Percentiles rank a stretch among this genome's conserved stretches.
phyloP scores from a whole-genome alignment of 2,888 invertebrate species.

The Phyto melanocephala region DNA sequence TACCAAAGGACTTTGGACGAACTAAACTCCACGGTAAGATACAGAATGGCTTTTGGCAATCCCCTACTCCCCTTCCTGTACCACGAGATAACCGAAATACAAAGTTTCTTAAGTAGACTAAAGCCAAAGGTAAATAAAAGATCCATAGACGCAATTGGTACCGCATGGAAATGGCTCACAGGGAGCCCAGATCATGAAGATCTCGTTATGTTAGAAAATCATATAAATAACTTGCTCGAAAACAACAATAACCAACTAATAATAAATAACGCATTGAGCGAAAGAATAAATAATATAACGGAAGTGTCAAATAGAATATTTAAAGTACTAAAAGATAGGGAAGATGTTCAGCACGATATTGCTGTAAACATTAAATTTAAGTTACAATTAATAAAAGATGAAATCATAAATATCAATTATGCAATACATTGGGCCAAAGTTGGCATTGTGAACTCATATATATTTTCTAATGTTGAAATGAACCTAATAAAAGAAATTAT shows the following conservation, averaged over 20 bases:
- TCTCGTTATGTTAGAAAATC: constrained; percentile 26
- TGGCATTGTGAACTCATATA: constrained; percentile 44
- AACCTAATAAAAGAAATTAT: constrained; percentile 45
- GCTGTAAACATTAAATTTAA: constrained; percentile 50
- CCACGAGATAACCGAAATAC: too few relatives aligned
- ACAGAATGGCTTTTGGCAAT: too few relatives aligned
- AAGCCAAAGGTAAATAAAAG: neutral
- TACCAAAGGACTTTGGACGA: neutral
- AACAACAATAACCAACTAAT: constrained; percentile 36
- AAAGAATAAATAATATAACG: constrained; percentile 36
- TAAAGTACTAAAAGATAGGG: constrained; percentile 21
- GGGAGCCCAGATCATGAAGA: constrained; percentile 38
- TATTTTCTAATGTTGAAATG: constrained; percentile 59
- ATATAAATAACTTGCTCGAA: constrained; percentile 21
- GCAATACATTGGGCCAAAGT: constrained; percentile 60
- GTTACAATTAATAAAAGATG: constrained; percentile 58
- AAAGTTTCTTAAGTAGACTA: neutral
- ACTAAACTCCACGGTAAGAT: neutral
- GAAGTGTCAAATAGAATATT: constrained; percentile 28
- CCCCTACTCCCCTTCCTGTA: too few relatives aligned
- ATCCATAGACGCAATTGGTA: neutral
- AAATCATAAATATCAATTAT: constrained; percentile 59
- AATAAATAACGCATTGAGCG: constrained; percentile 49
- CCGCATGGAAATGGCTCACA: neutral
- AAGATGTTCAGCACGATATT: constrained; percentile 13